A percentile compares a stretch with the other conserved stretches of the same genome.
Conservation (phyloP, 2,797 vertebrate genomes). For the Catamblyrhynchus diadema region DNA sequence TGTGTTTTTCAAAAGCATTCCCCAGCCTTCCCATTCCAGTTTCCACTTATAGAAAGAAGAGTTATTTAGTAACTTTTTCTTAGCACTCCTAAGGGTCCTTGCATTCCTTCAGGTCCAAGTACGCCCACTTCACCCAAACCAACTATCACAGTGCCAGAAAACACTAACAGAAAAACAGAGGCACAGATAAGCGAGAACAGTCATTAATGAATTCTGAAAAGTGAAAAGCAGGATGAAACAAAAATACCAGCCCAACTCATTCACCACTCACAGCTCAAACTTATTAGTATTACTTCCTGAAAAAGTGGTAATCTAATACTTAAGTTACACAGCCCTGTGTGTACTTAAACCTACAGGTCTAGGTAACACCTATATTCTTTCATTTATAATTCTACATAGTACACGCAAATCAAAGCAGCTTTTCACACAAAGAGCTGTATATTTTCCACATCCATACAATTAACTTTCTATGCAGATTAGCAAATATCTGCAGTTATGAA, state of each 20-base stretch:
- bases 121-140: not conserved
- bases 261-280: not conserved
- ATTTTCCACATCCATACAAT: constrained; percentile 37
- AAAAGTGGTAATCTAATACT: constrained; percentile 67
- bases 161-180: not conserved
- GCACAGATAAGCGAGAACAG: not conserved
- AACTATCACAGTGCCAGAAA: not conserved
- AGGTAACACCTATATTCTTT: constrained; percentile 63
- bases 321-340: constrained; percentile 56
- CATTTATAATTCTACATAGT: constrained; percentile 29
- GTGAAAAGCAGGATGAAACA: constrained; percentile 18
- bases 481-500: constrained; percentile 31
- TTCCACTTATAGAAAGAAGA: not conserved
- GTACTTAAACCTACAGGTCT: constrained; percentile 61
- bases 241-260: not conserved
- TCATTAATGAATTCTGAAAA: not conserved
- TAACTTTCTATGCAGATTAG: constrained; percentile 15
- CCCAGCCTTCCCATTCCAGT: accelerated
- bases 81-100: not conserved
- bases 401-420: constrained; percentile 26
- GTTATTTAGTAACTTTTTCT: not conserved
- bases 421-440: not conserved
- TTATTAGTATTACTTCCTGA: constrained; percentile 48
- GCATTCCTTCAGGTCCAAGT: not conserved
- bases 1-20: not conserved